phyloP scores from a whole-genome alignment of 2,113 vertebrate genomes.

The Stictonetta naevosa region DNA sequence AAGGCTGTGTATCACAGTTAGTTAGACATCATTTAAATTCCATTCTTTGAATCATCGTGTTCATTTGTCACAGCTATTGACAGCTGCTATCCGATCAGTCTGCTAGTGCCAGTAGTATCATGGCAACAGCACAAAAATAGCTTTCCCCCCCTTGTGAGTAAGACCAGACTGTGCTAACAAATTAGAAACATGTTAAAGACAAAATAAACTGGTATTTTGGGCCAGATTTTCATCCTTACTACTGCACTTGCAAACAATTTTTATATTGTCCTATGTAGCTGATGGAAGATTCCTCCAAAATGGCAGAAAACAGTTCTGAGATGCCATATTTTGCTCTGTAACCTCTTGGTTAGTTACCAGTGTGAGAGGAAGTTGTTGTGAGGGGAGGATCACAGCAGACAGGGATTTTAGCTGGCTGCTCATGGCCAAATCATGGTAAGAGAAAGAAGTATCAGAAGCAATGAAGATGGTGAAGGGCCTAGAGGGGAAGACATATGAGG shows the following conservation, averaged over 20 bases:
- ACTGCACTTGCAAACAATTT: neutral
- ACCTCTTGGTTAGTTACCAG: neutral
- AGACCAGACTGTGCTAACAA: constrained; percentile 78
- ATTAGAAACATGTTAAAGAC: constrained; percentile 75
- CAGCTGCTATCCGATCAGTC: constrained; percentile 79
- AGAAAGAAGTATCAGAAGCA: neutral
- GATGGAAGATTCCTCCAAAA: neutral
- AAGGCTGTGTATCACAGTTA: neutral
- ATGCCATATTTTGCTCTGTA: neutral
- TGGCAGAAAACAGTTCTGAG: neutral
- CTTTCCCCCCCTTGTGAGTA: constrained; percentile 74
- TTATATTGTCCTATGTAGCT: neutral
- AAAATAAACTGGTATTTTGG: constrained; percentile 74
- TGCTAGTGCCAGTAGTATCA: constrained; percentile 77
- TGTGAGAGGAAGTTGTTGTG: neutral
- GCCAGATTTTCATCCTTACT: constrained; percentile 5
- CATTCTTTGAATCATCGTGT: constrained; percentile 72
- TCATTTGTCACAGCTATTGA: constrained; percentile 77
- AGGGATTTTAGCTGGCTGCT: neutral
- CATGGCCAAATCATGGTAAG: neutral
- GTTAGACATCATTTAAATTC: constrained; percentile 71
- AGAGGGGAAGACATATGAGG: too few species aligned
- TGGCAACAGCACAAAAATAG: constrained; percentile 83
- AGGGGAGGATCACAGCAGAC: rapidly evolving
- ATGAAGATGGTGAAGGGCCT: too few species aligned